Percentiles rank a stretch among this genome's conserved stretches.
Evolutionary conservation across 2,113 vertebrate genomes (phyloP).

Genomic region (Nothocercus nigrocapillus): DNA sequence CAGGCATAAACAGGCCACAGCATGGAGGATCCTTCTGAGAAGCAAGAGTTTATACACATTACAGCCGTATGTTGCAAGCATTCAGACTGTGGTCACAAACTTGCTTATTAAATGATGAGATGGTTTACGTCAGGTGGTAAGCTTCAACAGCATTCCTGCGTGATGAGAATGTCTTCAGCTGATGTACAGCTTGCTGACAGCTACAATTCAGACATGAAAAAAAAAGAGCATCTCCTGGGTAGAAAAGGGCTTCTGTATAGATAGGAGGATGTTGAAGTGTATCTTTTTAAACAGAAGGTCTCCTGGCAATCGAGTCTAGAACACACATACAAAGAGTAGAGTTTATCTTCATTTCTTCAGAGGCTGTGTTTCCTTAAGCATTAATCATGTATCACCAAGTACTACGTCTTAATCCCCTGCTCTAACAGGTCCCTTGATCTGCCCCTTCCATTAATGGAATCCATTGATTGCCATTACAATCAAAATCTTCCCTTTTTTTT

Average conservation of each 20-base stretch:
- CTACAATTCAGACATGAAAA: neutral
- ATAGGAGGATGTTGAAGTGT: neutral
- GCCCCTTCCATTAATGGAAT: neutral
- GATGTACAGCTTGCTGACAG: neutral
- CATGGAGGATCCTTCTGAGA: neutral
- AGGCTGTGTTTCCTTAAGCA: neutral
- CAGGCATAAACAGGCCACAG: neutral
- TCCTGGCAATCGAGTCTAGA: neutral
- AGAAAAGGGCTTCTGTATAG: neutral
- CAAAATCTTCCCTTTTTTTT: neutral
- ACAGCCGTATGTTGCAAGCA: neutral
- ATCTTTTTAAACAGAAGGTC: neutral
- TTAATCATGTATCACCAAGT: neutral
- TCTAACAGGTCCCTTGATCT: neutral
- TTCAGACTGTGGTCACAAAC: neutral
- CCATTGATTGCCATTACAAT: neutral
- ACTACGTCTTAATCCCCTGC: neutral
- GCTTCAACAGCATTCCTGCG: neutral
- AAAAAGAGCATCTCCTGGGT: neutral
- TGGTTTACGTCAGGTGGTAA: neutral
- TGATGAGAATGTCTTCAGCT: neutral
- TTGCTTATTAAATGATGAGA: conserved; percentile 5
- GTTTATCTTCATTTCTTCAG: neutral
- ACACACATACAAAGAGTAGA: neutral
- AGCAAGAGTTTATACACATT: accelerated